These are phyloP conservation scores for Seriola quinqueradiata DNA, from an alignment of 2,113 vertebrate genomes.

Conservation along the genomic window DNA sequence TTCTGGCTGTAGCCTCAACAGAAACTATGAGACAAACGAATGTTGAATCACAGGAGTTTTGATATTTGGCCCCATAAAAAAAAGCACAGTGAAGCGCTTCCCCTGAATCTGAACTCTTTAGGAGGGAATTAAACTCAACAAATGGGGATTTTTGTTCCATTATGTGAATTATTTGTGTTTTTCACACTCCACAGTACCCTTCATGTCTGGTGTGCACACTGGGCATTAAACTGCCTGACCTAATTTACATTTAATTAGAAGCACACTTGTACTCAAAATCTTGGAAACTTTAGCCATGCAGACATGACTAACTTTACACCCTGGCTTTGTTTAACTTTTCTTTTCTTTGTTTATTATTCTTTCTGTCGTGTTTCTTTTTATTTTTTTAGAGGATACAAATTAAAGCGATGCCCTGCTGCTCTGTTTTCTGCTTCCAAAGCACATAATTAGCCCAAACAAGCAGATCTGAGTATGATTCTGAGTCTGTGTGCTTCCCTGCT, in stretches of 20 bases:
- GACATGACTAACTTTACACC: constrained; percentile 67
- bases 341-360: constrained; percentile 30
- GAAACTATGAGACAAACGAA: not conserved
- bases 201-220: constrained; percentile 35
- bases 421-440: constrained; percentile 76
- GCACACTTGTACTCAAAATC: constrained; percentile 45
- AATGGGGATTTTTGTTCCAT: constrained; percentile 30
- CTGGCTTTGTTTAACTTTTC: constrained; percentile 69
- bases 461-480: constrained; percentile 77
- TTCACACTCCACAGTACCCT: constrained; percentile 41
- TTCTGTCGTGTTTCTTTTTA: not conserved
- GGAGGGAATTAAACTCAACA: constrained; percentile 22
- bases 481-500: constrained; percentile 64
- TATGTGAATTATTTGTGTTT: constrained; percentile 35
- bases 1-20: constrained; percentile 10
- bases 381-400: constrained; percentile 73
- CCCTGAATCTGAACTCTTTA: not conserved
- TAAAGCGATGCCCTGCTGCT: constrained; percentile 81
- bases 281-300: constrained; percentile 39
- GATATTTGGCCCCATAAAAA: constrained; percentile 6
- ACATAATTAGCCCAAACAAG: constrained; percentile 83
- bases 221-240: constrained; percentile 59
- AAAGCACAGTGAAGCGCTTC: not conserved
- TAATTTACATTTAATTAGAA: constrained; percentile 75
- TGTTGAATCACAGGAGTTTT: not conserved